phyloP scores from a whole-genome alignment of 2,797 vertebrate genomes.

The Tarsius wallacei region DNA sequence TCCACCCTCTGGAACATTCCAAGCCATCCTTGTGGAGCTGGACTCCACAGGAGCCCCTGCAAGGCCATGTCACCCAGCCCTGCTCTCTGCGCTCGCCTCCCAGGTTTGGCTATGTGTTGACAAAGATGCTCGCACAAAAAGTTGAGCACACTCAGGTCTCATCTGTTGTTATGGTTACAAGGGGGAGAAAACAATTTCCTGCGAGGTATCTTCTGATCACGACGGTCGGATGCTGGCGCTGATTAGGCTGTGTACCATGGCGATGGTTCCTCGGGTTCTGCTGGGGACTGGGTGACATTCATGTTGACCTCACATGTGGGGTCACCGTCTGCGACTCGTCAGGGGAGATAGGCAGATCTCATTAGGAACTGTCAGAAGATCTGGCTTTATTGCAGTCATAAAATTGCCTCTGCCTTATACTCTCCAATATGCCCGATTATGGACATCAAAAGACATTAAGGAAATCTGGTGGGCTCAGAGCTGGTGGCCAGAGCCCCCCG shows the following conservation, averaged over 20 bases:
- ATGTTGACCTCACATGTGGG: slow-evolving; percentile 90
- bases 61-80: neutral
- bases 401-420: slow-evolving; percentile 90
- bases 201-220: slow-evolving; percentile 93
- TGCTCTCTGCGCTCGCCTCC: slow-evolving; percentile 60
- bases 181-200: slow-evolving; percentile 92
- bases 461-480: slow-evolving; percentile 86
- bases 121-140: slow-evolving; percentile 81
- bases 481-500: slow-evolving; percentile 62
- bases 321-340: slow-evolving; percentile 89
- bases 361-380: slow-evolving; percentile 90
- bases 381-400: slow-evolving; percentile 90
- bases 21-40: neutral
- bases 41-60: neutral
- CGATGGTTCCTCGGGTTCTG: slow-evolving; percentile 89
- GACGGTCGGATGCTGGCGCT: slow-evolving; percentile 89
- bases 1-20: neutral
- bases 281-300: slow-evolving; percentile 88
- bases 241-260: slow-evolving; percentile 89
- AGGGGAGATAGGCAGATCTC: slow-evolving; percentile 90
- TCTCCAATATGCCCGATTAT: slow-evolving; percentile 89
- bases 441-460: slow-evolving; percentile 86
- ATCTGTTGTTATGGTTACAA: slow-evolving; percentile 92
- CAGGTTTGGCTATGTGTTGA: slow-evolving; percentile 75
- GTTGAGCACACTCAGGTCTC: slow-evolving; percentile 86